Percentiles rank a stretch among this genome's conserved stretches.
Evolutionary conservation across 2,888 invertebrate genomes (phyloP).

Genomic region (Drosophila trichaetosa): DNA sequence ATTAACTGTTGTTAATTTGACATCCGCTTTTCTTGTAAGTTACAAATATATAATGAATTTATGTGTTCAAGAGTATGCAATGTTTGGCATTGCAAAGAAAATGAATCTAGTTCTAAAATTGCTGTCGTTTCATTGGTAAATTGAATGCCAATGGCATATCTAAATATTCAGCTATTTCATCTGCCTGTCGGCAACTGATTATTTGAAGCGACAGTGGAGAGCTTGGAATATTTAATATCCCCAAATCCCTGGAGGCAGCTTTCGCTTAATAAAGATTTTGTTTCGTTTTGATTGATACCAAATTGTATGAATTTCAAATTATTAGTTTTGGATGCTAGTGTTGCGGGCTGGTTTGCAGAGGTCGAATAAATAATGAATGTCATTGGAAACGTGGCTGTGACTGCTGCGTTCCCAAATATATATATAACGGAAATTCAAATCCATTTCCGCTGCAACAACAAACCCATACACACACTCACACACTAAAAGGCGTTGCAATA

Average conservation of each 20-base stretch:
- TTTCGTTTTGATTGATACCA: constrained; percentile 44
- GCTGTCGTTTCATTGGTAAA: constrained; percentile 69
- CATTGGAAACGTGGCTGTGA: constrained; percentile 43
- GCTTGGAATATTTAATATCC: constrained; percentile 54
- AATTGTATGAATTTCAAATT: constrained; percentile 36
- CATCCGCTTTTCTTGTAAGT: background rate
- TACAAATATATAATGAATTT: background rate
- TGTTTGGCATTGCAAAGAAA: background rate
- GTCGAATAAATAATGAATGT: constrained; percentile 55
- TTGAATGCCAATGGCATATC: constrained; percentile 65
- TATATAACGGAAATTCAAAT: constrained; percentile 71
- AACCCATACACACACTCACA: background rate
- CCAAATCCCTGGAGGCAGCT: constrained; percentile 9
- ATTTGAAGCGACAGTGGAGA: constrained; percentile 17
- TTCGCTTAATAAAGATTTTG: constrained; percentile 21
- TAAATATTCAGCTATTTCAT: constrained; percentile 67
- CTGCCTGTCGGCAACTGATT: constrained; percentile 56
- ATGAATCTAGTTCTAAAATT: constrained; percentile 32
- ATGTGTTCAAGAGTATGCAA: constrained; percentile 4
- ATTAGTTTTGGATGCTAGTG: constrained; percentile 19
- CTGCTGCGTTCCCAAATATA: constrained; percentile 29
- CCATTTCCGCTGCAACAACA: constrained; percentile 61
- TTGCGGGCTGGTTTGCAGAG: constrained; percentile 21
- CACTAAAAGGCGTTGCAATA: constrained; percentile 16
- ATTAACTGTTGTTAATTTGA: background rate